phyloP scores from a whole-genome alignment of 2,888 invertebrate genomes.

The Amblyteles armatorius region DNA sequence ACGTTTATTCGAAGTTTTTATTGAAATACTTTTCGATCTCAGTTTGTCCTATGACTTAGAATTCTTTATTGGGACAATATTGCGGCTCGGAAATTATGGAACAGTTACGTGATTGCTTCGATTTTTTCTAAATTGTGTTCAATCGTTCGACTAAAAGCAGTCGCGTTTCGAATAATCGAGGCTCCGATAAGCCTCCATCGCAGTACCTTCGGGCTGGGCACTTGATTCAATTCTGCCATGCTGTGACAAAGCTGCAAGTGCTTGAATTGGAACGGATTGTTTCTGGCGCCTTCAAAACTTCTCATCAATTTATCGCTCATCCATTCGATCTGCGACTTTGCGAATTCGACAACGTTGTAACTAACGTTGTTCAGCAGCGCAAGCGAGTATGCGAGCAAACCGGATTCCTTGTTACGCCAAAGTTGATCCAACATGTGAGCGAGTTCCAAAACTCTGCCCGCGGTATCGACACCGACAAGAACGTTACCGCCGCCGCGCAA shows the following conservation, averaged over 20 bases:
- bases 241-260: slow-evolving; percentile 98
- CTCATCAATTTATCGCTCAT: slow-evolving; percentile 99
- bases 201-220: slow-evolving; percentile 93
- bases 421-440: slow-evolving; percentile 98
- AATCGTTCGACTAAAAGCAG: background rate
- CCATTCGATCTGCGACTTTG: slow-evolving; percentile 99
- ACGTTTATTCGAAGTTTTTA: background rate
- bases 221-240: slow-evolving; percentile 92
- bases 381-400: slow-evolving; percentile 96
- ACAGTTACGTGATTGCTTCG: background rate
- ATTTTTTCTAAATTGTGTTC: background rate
- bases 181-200: background rate
- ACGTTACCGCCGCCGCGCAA: slow-evolving; percentile 98
- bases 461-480: slow-evolving; percentile 97
- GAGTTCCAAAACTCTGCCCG: slow-evolving; percentile 97
- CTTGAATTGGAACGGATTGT: slow-evolving; percentile 98
- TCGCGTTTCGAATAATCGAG: background rate
- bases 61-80: background rate
- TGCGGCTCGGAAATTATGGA: background rate
- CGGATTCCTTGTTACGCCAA: slow-evolving; percentile 98
- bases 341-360: slow-evolving; percentile 99
- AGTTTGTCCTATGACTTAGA: background rate
- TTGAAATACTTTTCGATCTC: too few relatives aligned
- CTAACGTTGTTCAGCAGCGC: slow-evolving; percentile 98
- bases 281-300: slow-evolving; percentile 95